Base-by-base conservation (phyloP, 2,797 vertebrate genomes). In the Sphaeramia orbicularis region DNA sequence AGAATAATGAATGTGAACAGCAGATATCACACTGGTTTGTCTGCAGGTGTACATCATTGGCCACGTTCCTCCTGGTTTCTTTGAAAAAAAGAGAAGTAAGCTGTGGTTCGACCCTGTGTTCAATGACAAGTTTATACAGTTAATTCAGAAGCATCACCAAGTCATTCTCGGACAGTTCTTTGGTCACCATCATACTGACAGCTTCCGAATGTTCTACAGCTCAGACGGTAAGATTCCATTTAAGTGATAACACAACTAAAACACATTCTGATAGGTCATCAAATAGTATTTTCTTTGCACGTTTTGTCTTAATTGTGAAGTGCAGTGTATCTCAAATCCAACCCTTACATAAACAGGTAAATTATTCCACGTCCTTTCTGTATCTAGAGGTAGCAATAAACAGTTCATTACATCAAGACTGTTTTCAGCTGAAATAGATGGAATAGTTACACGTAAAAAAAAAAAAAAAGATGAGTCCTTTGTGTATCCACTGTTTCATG, bases 111-210 rank as follows among this genome's bases (percentile, higher is more conserved):
- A 54, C n/a, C 18, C 91, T 0, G 37, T 57, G 58, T 99, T 96
- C 57, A 99, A 99, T 13, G 44, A 88, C n/a, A 74, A 49, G 1
- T 99, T 98, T 71, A 13, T 96, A 60, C 73, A 91, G 4, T 78
- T 97, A 0, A 90, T 99, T 55, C 91, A 86, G 86, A 95, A 86
- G 83, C 91, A 98, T 78, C 95, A 98, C 38, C 1, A 38, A 0
- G 91, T 96, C 49, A 95, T 99, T 0, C 78, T 81, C 0, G 98
- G 97, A 15, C 98, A 99, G 90, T 99, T 99, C 82, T 99, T 98
- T 2, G 97, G 97, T 4, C 98, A 99, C 83, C 97, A 99, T 21
- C 98, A 99, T 73, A 98, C 96, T 0, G 98, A 99, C 78, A 94
- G 91, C 81, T 99, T 99, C 51, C 92, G 93, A 43, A 96, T 99